Base-by-base conservation (phyloP, 2,797 vertebrate genomes). In the Podargus strigoides region DNA sequence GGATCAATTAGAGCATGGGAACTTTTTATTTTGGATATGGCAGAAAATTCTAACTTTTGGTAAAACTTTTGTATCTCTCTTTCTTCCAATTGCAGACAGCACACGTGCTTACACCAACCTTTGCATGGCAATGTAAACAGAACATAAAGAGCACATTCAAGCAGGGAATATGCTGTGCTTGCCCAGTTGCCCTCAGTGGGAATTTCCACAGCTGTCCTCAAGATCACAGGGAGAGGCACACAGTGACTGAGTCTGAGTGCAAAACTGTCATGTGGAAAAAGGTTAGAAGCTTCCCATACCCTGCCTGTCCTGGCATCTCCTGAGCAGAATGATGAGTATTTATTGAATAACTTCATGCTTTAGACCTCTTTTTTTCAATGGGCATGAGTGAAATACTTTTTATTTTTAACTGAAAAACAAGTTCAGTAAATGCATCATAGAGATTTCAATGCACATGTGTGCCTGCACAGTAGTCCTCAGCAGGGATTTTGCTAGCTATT, bases 101-200 rank as follows among this genome's bases (percentile, higher is more conserved):
- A 32, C 1, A 15, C 2, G 20, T 28, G 5, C 18, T 64, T 73
- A 49, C 2, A 3, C 9, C 36, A 77, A 3, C 6, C n/a, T 49
- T 64, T 76, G 42, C 2, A 3, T 46, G 16, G 7, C 23, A 72
- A 11, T 7, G 4, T 44, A 85, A 50, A 20, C 21, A 56, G 64
- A 72, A 26, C 3, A 15, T 2, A 24, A 68, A 22, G 5, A 62
- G 5, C 0, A 3, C 39, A 8, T 39, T 64, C 28, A 50, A 28
- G 41, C 5, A 79, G n/a, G 15, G 27, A 17, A 8, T 6, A 10
- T 26, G 10, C 2, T 39, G 26, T 46, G 18, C 14, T 77, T 67
- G 4, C 32, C 21, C 49, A 30, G 1, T 26, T 0, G 1, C n/a
- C 11, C n/a, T 36, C 10, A 46, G 13, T 41, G 24, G 11, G 36